Evolutionary conservation across 2,797 vertebrate species (phyloP).

Genomic region (Naso thynnoides): DNA sequence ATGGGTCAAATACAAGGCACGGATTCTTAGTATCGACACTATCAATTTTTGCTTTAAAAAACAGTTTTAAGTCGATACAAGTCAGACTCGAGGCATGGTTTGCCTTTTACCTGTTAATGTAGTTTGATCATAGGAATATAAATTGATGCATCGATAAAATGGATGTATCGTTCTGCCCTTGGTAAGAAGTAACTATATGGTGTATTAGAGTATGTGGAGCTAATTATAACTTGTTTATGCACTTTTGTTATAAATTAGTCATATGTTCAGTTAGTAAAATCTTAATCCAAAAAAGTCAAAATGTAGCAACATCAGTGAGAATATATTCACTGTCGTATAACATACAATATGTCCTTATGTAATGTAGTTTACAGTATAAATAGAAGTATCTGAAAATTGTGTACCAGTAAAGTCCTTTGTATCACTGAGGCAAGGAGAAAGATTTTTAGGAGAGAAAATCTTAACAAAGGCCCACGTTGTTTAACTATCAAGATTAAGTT

Average conservation of each 20-base stretch:
- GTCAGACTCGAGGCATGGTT: too few relatives aligned
- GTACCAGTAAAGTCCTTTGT: not conserved
- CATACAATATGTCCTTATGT: not conserved
- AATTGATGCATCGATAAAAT: too few relatives aligned
- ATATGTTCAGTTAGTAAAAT: not conserved
- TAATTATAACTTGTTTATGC: not conserved
- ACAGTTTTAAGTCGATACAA: too few relatives aligned
- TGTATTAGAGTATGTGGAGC: too few relatives aligned
- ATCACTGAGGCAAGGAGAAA: not conserved
- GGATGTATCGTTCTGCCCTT: too few relatives aligned
- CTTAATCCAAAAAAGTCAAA: not conserved
- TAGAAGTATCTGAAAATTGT: not conserved
- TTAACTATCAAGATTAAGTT: conserved; percentile 1
- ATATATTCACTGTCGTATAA: not conserved
- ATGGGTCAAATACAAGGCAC: too few relatives aligned
- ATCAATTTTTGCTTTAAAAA: too few relatives aligned
- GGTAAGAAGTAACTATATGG: too few relatives aligned
- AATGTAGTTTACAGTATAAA: not conserved
- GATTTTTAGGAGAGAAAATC: not conserved
- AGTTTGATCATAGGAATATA: too few relatives aligned
- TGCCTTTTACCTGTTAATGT: too few relatives aligned
- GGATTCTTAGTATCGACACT: too few relatives aligned
- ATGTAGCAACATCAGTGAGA: not conserved
- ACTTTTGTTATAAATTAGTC: not conserved
- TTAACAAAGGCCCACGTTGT: too few relatives aligned